Evolutionary conservation across 2,797 vertebrate species (phyloP).

Genomic region (Melanotaenia pygmaea): DNA sequence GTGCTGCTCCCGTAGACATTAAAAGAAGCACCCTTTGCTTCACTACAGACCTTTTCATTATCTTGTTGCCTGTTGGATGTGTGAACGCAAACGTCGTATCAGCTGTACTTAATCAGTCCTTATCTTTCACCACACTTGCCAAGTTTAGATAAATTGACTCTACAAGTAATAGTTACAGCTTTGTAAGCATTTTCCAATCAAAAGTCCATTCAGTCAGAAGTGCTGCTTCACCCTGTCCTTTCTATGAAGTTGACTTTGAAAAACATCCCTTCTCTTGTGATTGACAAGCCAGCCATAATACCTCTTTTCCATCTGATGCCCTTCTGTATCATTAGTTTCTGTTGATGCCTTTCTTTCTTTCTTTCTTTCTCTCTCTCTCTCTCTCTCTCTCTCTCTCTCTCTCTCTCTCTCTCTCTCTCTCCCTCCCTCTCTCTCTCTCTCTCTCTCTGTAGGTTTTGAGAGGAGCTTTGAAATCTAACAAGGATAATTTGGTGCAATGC

Average conservation of each 20-base stretch:
- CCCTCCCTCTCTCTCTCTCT: no score
- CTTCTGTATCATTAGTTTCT: neutral
- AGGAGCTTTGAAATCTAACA: constrained; percentile 78
- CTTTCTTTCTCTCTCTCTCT: no score
- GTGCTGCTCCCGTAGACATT: neutral
- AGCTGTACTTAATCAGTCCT: constrained; percentile 32
- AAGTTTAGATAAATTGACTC: constrained; percentile 25
- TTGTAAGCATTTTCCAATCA: constrained; percentile 39
- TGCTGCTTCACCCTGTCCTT: constrained; percentile 35
- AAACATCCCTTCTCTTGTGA: constrained; percentile 4
- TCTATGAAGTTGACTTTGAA: constrained; percentile 8
- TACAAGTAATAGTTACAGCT: constrained; percentile 8
- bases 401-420: constrained; percentile 1
- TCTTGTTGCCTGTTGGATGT: constrained; percentile 16
- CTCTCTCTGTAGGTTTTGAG: constrained; percentile 84
- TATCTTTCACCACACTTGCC: constrained; percentile 53
- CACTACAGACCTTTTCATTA: constrained; percentile 15
- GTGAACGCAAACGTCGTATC: constrained; percentile 29
- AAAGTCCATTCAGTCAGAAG: constrained; percentile 27
- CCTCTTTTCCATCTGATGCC: constrained; percentile 1
- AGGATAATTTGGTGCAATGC: constrained; percentile 82
- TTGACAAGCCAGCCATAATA: neutral
- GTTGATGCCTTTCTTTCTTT: neutral
- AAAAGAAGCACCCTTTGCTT: constrained; percentile 6
- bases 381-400: no score